Evolutionary conservation across 2,888 invertebrate species (phyloP).

Genomic region (Vanessa cardui): DNA sequence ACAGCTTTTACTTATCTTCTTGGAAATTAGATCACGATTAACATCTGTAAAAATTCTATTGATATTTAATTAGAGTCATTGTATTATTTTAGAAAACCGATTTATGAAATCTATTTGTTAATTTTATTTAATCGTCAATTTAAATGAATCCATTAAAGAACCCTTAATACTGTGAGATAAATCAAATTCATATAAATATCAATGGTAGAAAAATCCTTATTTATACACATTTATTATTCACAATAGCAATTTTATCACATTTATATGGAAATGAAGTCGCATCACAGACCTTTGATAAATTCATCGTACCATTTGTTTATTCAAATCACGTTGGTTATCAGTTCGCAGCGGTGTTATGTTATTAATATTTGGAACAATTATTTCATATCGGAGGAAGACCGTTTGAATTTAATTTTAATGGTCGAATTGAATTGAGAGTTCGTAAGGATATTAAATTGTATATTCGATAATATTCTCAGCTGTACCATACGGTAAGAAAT

Average conservation of each 20-base stretch:
- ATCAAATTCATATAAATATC: background rate
- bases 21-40: no score
- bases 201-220: slow-evolving; percentile 15
- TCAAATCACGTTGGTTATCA: slow-evolving; percentile 53
- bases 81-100: no score
- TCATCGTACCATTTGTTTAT: slow-evolving; percentile 58
- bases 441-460: slow-evolving; percentile 7
- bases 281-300: slow-evolving; percentile 59
- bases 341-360: slow-evolving; percentile 40
- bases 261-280: slow-evolving; percentile 65
- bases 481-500: no score
- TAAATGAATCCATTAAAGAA: background rate
- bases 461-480: background rate
- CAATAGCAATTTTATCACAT: slow-evolving; percentile 60
- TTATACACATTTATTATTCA: slow-evolving; percentile 27
- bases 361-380: slow-evolving; percentile 46
- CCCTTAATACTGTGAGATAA: background rate
- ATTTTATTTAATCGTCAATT: background rate
- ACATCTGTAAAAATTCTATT: no score
- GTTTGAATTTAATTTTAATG: slow-evolving; percentile 19
- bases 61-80: no score
- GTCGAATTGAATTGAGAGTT: slow-evolving; percentile 20
- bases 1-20: no score
- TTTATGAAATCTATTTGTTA: background rate
- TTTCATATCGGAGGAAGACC: slow-evolving; percentile 40